Conservation (phyloP, 2,113 vertebrate genomes). For the Sorex fumeus region DNA sequence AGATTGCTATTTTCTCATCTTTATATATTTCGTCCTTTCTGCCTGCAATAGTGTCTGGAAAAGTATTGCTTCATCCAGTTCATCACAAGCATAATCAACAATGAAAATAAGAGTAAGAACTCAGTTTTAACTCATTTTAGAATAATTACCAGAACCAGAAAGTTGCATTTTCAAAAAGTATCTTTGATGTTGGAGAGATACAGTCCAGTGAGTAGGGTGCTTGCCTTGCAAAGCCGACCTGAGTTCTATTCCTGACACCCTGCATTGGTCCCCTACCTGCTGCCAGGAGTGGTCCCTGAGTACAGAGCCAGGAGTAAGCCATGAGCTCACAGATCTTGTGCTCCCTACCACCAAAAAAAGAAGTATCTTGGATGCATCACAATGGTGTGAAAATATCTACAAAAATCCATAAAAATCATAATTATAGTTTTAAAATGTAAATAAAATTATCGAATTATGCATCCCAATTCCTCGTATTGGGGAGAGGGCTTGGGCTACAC, state of each 20-base stretch:
- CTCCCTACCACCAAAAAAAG: background rate
- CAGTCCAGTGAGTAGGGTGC: too few relatives aligned
- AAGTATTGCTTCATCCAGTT: background rate
- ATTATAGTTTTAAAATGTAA: conserved; percentile 30
- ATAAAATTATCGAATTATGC: too few relatives aligned
- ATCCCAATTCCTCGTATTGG: too few relatives aligned
- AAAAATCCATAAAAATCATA: background rate
- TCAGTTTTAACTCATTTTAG: background rate
- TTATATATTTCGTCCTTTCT: background rate
- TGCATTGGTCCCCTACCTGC: too few relatives aligned
- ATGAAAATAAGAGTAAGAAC: background rate
- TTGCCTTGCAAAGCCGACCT: too few relatives aligned
- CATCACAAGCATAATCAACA: background rate
- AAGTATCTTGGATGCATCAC: background rate
- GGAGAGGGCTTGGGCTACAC: too few relatives aligned
- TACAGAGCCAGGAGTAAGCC: too few relatives aligned
- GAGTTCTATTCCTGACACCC: too few relatives aligned
- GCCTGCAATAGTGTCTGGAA: background rate
- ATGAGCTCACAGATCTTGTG: too few relatives aligned
- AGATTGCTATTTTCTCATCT: background rate
- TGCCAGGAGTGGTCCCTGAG: too few relatives aligned
- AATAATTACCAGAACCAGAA: conserved; percentile 26
- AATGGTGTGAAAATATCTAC: conserved; percentile 40
- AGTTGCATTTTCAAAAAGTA: background rate
- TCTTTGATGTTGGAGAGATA: too few relatives aligned